A percentile compares a stretch with the other conserved stretches of the same genome.
phyloP scores from a whole-genome alignment of 2,113 vertebrate species.

The Grus americana region DNA sequence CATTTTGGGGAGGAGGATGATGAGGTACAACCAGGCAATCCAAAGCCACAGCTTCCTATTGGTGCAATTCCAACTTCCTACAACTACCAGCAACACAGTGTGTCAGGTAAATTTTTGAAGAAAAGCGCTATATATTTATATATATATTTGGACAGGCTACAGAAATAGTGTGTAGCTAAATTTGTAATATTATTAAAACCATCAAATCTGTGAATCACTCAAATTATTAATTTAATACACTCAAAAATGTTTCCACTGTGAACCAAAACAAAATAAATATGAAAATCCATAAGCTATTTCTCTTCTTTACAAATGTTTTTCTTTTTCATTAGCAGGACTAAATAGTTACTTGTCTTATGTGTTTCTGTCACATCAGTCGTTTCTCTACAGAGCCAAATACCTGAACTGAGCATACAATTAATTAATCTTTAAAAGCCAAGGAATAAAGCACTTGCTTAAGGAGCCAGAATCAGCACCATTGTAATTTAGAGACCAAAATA shows the following conservation, averaged over 20 bases:
- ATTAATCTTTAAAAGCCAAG: background rate
- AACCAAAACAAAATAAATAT: background rate
- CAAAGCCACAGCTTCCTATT: conserved; percentile 94
- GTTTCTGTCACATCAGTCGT: background rate
- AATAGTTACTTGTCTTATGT: background rate
- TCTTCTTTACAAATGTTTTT: background rate
- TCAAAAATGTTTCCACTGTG: background rate
- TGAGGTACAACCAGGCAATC: conserved; percentile 94
- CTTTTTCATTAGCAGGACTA: background rate
- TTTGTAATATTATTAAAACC: background rate
- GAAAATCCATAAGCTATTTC: background rate
- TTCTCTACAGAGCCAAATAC: background rate
- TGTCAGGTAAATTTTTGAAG: conserved; percentile 86
- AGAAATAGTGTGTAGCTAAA: background rate
- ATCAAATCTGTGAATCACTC: background rate
- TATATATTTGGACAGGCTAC: background rate
- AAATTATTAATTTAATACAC: background rate
- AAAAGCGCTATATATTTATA: background rate
- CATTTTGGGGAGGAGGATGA: conserved; percentile 99
- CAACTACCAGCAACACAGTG: conserved; percentile 99
- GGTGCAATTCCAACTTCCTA: conserved; percentile 98
- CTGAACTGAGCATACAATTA: background rate
- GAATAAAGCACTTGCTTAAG: background rate
- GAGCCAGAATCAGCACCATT: background rate
- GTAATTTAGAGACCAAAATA: background rate